Percentiles rank a stretch among this genome's conserved stretches.
Conservation (phyloP, 1,140 invertebrate species). For the Euglossa dilemma region DNA sequence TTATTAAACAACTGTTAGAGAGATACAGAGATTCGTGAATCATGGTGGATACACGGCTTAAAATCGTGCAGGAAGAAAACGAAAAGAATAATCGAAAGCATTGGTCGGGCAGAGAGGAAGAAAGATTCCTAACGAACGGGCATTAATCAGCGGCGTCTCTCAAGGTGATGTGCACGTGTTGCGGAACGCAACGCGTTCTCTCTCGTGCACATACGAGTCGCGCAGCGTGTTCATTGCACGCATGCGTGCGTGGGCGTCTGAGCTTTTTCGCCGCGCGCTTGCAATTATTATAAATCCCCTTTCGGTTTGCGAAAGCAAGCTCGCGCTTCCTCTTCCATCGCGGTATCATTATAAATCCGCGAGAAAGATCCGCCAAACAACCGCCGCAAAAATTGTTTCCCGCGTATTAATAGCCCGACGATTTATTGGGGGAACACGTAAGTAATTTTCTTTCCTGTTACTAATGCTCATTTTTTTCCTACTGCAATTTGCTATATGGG, state of each 20-base stretch:
- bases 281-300: conserved; percentile 67
- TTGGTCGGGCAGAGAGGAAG: neutral
- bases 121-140: conserved; percentile 69
- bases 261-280: conserved; percentile 32
- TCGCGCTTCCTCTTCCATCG: neutral
- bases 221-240: neutral
- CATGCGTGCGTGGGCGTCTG: conserved; percentile 17
- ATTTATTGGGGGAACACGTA: conserved; percentile 36
- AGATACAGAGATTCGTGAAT: neutral
- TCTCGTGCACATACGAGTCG: neutral
- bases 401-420: conserved; percentile 34
- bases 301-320: conserved; percentile 4
- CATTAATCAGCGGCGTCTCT: conserved; percentile 70
- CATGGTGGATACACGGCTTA: neutral
- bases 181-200: conserved; percentile 11
- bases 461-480: neutral
- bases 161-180: conserved; percentile 62
- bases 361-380: conserved; percentile 32
- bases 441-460: neutral
- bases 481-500: neutral
- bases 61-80: conserved; percentile 29
- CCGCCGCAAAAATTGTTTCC: conserved; percentile 46
- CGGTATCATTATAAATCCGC: conserved; percentile 48
- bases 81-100: conserved; percentile 55
- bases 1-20: too few species aligned